These are phyloP conservation scores for Hoplodrina blanda DNA, from an alignment of 2,888 invertebrate genomes.

Conservation along the genomic window DNA sequence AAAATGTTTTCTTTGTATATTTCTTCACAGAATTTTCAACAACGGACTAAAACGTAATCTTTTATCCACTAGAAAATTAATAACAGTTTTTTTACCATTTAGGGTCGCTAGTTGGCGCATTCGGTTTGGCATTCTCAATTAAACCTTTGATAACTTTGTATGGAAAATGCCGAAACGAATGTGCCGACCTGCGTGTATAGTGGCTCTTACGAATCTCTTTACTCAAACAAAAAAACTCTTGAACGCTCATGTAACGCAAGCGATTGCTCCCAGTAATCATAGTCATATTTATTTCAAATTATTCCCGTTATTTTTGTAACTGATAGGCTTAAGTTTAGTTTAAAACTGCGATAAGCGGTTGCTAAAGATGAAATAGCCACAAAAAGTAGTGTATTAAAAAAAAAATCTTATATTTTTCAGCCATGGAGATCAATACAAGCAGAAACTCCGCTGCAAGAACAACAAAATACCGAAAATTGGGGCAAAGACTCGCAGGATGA, in stretches of 20 bases:
- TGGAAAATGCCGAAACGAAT: not conserved
- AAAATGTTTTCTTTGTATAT: not conserved
- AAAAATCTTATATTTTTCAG: constrained; percentile 76
- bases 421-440: constrained; percentile 87
- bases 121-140: too few species aligned
- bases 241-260: not conserved
- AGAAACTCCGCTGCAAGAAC: constrained; percentile 72
- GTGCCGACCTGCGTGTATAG: too few species aligned
- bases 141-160: too few species aligned
- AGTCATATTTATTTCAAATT: not conserved
- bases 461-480: constrained; percentile 73
- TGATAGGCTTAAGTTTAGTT: not conserved
- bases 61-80: constrained; percentile 17
- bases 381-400: not conserved
- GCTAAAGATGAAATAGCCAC: not conserved
- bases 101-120: too few species aligned
- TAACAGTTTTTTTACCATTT: constrained; percentile 6
- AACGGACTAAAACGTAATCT: constrained; percentile 6
- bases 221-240: constrained; percentile 1
- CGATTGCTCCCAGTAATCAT: not conserved
- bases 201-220: constrained; percentile 5
- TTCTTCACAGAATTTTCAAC: constrained; percentile 16
- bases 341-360: not conserved
- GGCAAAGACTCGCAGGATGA: constrained; percentile 77
- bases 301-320: not conserved